Conservation (phyloP, 1,140 invertebrate species). For the Apis dorsata region DNA sequence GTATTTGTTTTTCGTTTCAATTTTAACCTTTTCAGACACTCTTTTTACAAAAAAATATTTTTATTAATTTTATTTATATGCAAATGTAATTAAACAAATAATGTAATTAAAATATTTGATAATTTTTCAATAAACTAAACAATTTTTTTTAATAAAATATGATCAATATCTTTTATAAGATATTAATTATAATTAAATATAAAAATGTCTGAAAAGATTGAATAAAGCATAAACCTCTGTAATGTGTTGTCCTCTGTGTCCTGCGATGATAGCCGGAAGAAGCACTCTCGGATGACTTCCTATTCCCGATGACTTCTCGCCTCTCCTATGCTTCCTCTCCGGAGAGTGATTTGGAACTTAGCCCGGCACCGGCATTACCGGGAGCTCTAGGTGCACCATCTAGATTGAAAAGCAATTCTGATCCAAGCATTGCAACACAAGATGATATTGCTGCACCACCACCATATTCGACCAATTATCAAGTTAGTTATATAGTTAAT, state of each 20-base stretch:
- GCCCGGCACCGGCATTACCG: conserved; percentile 85
- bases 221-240: conserved; percentile 52
- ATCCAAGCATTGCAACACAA: conserved; percentile 90
- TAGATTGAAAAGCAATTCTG: conserved; percentile 91
- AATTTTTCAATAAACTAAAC: neutral
- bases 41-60: neutral
- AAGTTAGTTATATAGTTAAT: conserved; percentile 58
- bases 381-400: conserved; percentile 82
- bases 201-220: conserved; percentile 29
- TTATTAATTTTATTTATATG: neutral
- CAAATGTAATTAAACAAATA: neutral
- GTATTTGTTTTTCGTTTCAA: conserved; percentile 32
- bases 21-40: conserved; percentile 30
- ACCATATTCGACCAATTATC: conserved; percentile 82
- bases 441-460: conserved; percentile 81
- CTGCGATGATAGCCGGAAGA: conserved; percentile 86
- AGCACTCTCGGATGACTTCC: conserved; percentile 95
- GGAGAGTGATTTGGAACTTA: conserved; percentile 95
- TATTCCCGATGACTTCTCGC: conserved; percentile 98
- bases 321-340: conserved; percentile 97
- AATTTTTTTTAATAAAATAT: neutral
- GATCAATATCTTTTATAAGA: neutral
- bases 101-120: neutral
- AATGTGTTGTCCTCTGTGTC: conserved; percentile 76
- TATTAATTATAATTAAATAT: neutral